These are phyloP conservation scores for Siphlonurus alternatus DNA, from an alignment of 2,888 invertebrate genomes.

Conservation along the genomic window DNA sequence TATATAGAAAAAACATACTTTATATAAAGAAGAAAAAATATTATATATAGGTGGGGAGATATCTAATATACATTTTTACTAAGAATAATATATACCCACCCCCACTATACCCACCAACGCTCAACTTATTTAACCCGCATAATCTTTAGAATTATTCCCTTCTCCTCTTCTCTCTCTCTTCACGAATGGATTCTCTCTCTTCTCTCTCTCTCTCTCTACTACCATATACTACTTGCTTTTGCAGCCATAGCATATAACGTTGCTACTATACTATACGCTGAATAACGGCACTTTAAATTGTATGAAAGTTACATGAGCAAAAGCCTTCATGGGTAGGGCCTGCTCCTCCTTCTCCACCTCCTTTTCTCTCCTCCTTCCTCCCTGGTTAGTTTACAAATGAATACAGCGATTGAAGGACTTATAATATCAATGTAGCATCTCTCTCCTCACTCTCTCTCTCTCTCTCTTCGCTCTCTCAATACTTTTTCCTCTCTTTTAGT, in stretches of 20 bases:
- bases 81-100: neutral
- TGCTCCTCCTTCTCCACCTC: neutral
- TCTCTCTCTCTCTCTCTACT: neutral
- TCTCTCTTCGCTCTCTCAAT: constrained; percentile 23
- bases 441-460: constrained; percentile 21
- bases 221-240: neutral
- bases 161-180: neutral
- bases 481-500: neutral
- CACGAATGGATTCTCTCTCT: neutral
- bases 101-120: neutral
- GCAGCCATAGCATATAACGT: neutral
- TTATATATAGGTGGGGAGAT: neutral
- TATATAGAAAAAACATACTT: neutral
- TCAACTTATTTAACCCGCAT: neutral
- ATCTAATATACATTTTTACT: neutral
- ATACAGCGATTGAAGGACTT: constrained; percentile 54
- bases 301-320: constrained; percentile 39
- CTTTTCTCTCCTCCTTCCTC: no score
- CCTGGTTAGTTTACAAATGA: constrained; percentile 44
- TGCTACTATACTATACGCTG: constrained; percentile 13
- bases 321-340: constrained; percentile 5
- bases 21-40: neutral
- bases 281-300: constrained; percentile 35
- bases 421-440: constrained; percentile 43
- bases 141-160: neutral